Conservation (phyloP, 2,888 invertebrate genomes). For the Drosophila anceps region DNA sequence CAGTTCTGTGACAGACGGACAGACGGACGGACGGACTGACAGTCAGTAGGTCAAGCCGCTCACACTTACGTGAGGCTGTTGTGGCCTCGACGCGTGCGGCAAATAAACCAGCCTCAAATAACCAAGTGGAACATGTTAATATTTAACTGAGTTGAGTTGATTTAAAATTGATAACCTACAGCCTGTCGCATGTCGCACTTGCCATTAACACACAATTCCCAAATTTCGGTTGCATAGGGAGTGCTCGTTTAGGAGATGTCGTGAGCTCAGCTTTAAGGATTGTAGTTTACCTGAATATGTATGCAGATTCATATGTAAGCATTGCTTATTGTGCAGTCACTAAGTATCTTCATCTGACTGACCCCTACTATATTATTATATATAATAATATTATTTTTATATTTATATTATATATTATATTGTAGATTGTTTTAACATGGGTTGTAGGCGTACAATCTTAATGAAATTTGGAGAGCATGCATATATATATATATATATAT, state of each 20-base stretch:
- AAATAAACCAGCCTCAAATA: conserved; percentile 13
- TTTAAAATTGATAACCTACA: conserved; percentile 8
- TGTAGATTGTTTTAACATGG: neutral
- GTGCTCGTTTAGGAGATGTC: neutral
- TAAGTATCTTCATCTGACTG: neutral
- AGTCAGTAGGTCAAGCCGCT: conserved; percentile 35
- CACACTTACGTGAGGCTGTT: conserved; percentile 56
- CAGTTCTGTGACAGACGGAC: conserved; percentile 39
- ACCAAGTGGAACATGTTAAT: conserved; percentile 67
- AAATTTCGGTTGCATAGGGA: neutral
- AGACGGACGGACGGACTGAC: neutral
- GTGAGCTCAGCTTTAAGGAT: rapidly evolving
- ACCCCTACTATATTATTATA: neutral
- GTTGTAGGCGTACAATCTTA: neutral
- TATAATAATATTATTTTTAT: no score
- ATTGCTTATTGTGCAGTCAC: neutral
- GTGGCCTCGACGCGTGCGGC: neutral
- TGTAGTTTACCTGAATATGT: neutral
- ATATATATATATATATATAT: no score
- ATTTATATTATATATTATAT: no score
- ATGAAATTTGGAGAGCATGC: neutral
- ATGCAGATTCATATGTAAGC: neutral
- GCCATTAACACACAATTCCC: neutral
- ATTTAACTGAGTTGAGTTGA: conserved; percentile 56
- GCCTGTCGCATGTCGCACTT: neutral